These are phyloP conservation scores for Macrophya annulata DNA, from an alignment of 2,888 invertebrate genomes.

Conservation along the genomic window DNA sequence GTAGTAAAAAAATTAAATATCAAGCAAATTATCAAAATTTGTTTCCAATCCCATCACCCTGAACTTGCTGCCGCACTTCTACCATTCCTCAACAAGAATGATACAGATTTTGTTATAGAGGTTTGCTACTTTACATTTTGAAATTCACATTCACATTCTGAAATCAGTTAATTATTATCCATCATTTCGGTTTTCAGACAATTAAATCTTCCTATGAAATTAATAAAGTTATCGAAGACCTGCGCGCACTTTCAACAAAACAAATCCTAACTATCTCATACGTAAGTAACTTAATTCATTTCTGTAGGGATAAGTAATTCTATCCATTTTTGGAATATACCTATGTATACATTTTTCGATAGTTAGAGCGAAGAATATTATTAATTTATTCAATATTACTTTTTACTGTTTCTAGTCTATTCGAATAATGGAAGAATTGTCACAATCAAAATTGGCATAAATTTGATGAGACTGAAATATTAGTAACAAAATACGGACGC, in stretches of 20 bases:
- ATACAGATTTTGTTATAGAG: conserved; percentile 64
- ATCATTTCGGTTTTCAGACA: conserved; percentile 59
- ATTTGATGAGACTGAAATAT: conserved; percentile 21
- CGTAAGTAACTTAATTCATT: conserved; percentile 62
- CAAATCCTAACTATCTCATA: conserved; percentile 69
- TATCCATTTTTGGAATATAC: too few species aligned
- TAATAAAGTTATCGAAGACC: conserved; percentile 61
- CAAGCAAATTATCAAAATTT: conserved; percentile 64
- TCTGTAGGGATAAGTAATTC: neutral
- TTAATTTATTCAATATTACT: conserved; percentile 1
- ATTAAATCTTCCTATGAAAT: conserved; percentile 60
- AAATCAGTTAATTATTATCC: conserved; percentile 6
- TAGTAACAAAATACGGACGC: neutral
- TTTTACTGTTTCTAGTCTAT: conserved; percentile 64
- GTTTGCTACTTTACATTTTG: conserved; percentile 62
- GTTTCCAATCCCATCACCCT: conserved; percentile 67
- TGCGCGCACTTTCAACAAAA: conserved; percentile 64
- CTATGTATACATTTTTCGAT: neutral
- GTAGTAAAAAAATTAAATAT: conserved; percentile 69
- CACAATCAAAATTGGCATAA: neutral
- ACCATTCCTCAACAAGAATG: conserved; percentile 69
- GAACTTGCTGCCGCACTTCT: conserved; percentile 71
- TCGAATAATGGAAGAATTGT: conserved; percentile 60
- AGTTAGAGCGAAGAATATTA: neutral
- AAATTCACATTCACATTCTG: neutral